Percentiles rank a stretch among this genome's conserved stretches.
Evolutionary conservation across 2,888 invertebrate species (phyloP).

Genomic region (Pseudeuparius sepicola): DNA sequence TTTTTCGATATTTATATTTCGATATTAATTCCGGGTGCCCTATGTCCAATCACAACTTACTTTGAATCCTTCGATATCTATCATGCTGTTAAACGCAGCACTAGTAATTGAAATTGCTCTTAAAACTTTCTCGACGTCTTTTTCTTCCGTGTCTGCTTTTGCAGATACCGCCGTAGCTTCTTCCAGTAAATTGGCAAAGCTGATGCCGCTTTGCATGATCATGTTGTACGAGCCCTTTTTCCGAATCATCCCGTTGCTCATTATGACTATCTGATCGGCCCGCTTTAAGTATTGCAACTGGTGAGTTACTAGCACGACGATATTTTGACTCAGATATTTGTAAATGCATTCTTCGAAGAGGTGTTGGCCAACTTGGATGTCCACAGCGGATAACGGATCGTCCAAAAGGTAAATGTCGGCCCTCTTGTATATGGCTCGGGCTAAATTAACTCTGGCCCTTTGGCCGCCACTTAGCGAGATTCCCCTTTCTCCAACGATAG

Average conservation of each 20-base stretch:
- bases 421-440: constrained; percentile 63
- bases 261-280: constrained; percentile 29
- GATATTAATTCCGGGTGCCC: too few species aligned
- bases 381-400: constrained; percentile 76
- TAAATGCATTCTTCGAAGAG: constrained; percentile 63
- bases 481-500: constrained; percentile 74
- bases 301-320: constrained; percentile 56
- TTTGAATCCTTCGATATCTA: constrained; percentile 28
- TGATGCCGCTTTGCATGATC: constrained; percentile 34
- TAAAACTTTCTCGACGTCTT: constrained; percentile 21
- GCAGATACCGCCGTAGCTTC: constrained; percentile 15
- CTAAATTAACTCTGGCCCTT: constrained; percentile 70
- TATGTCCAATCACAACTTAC: too few species aligned
- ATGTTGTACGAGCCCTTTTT: too few species aligned
- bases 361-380: constrained; percentile 63
- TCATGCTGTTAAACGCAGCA: constrained; percentile 25
- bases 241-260: too few species aligned
- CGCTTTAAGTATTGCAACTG: constrained; percentile 56
- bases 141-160: background rate
- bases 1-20: too few species aligned
- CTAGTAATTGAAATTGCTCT: constrained; percentile 24
- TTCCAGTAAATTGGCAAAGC: constrained; percentile 37
- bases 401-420: constrained; percentile 74
- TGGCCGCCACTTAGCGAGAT: constrained; percentile 76
- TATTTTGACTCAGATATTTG: constrained; percentile 45